phyloP scores from a whole-genome alignment of 2,888 invertebrate genomes.

The Odontomyia ornata region DNA sequence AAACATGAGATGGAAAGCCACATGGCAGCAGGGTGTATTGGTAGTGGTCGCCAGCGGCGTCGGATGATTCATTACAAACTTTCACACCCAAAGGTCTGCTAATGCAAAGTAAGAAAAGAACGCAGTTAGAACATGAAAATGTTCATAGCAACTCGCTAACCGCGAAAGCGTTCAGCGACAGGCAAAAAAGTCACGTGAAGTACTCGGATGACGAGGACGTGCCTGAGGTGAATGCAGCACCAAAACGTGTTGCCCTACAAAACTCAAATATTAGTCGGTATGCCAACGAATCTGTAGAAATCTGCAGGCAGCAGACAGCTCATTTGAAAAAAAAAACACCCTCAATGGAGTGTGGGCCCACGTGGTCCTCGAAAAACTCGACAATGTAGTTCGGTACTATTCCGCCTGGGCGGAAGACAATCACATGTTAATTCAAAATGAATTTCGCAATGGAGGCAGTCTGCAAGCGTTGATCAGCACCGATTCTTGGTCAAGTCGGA shows the following conservation, averaged over 20 bases:
- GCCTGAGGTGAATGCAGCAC: slow-evolving; percentile 73
- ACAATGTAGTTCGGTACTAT: slow-evolving; percentile 92
- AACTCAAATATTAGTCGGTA: slow-evolving; percentile 86
- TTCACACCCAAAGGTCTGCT: slow-evolving; percentile 60
- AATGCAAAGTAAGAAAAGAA: slow-evolving; percentile 63
- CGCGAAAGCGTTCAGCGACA: slow-evolving; percentile 54
- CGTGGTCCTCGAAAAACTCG: slow-evolving; percentile 89
- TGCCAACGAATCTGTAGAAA: slow-evolving; percentile 85
- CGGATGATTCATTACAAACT: slow-evolving; percentile 55
- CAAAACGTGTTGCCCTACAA: slow-evolving; percentile 75
- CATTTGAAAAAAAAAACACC: slow-evolving; percentile 82
- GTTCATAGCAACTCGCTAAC: slow-evolving; percentile 57
- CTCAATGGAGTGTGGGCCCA: slow-evolving; percentile 94
- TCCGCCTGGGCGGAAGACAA: slow-evolving; percentile 98
- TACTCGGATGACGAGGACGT: slow-evolving; percentile 63
- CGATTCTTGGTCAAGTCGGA: slow-evolving; percentile 76
- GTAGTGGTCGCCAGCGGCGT: too few relatives aligned
- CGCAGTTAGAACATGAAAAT: slow-evolving; percentile 61
- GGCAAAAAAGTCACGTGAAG: slow-evolving; percentile 52
- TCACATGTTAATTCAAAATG: too few relatives aligned
- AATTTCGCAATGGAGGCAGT: slow-evolving; percentile 92
- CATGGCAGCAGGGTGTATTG: too few relatives aligned
- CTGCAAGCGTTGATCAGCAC: slow-evolving; percentile 74
- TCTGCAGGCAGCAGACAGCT: slow-evolving; percentile 87
- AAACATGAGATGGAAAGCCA: too few relatives aligned